A percentile compares a stretch with the other conserved stretches of the same genome.
These are phyloP conservation scores for Nesidiocoris tenuis DNA, from an alignment of 2,888 invertebrate genomes.

Conservation along the genomic window DNA sequence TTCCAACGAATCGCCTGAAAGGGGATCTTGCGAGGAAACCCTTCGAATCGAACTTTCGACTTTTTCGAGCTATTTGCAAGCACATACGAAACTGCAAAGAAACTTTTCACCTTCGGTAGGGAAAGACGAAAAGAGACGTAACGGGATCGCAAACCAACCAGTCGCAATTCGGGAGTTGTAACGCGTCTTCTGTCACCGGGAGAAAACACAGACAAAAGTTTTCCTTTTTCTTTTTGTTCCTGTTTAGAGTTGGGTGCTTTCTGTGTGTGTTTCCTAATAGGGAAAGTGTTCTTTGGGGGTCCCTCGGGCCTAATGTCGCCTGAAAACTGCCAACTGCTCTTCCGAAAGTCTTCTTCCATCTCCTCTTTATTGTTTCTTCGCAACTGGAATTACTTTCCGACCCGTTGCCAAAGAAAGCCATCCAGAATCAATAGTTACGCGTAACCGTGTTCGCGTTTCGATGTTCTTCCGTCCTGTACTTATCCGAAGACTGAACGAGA, in stretches of 20 bases:
- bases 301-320: slow-evolving; percentile 44
- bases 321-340: slow-evolving; percentile 44
- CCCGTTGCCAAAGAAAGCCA: slow-evolving; percentile 2
- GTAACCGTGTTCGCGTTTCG: too few relatives aligned
- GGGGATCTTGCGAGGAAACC: not conserved
- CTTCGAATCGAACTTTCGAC: not conserved
- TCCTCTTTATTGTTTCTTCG: slow-evolving; percentile 42
- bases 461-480: too few relatives aligned
- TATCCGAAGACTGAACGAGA: too few relatives aligned
- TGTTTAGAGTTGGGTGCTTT: not conserved
- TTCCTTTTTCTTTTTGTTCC: not conserved
- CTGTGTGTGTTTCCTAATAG: slow-evolving; percentile 43
- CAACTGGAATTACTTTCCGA: slow-evolving; percentile 41
- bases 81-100: not conserved
- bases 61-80: not conserved
- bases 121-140: slow-evolving; percentile 10
- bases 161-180: slow-evolving; percentile 39
- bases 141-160: slow-evolving; percentile 12
- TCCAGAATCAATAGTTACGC: slow-evolving; percentile 31
- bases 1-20: too few relatives aligned
- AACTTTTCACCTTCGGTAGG: slow-evolving; percentile 5
- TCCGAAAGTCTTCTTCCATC: slow-evolving; percentile 10
- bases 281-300: slow-evolving; percentile 36
- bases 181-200: slow-evolving; percentile 30
- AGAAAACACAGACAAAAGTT: slow-evolving; percentile 4